phyloP scores from a whole-genome alignment of 1,140 invertebrate species.

The Tetramorium parvispinum region DNA sequence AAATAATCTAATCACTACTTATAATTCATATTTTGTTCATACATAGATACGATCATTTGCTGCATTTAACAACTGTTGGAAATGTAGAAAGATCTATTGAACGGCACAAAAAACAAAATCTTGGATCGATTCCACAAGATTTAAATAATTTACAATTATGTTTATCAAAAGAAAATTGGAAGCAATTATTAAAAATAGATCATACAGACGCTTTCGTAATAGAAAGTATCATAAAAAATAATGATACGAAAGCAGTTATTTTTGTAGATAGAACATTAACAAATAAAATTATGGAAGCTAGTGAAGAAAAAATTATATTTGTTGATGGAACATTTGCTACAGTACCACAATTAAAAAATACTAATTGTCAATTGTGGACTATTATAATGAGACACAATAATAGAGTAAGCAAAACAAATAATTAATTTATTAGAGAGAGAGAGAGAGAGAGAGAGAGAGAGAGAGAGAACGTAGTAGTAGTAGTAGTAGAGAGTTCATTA shows the following conservation, averaged over 20 bases:
- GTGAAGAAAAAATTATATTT: neutral
- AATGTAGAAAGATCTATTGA: neutral
- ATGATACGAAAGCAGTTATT: neutral
- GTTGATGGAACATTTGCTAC: neutral
- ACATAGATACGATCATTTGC: neutral
- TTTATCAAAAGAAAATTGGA: neutral
- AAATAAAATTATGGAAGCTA: no score
- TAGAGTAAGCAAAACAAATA: neutral
- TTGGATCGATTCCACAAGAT: neutral
- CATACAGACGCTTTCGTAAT: no score
- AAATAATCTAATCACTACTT: no score
- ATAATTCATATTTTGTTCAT: neutral
- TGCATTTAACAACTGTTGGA: neutral
- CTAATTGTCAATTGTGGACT: constrained; percentile 3
- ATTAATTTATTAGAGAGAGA: no score
- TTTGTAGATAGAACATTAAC: neutral
- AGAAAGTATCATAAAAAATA: neutral
- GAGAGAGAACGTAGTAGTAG: no score
- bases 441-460: no score
- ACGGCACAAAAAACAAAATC: neutral
- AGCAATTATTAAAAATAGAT: neutral
- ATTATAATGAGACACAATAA: neutral
- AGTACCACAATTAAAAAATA: neutral
- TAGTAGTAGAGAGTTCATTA: neutral
- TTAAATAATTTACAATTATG: neutral